Evolutionary conservation across 2,113 vertebrate genomes (phyloP), one percentile per base, ranked within the genome.

Genomic region (Bujurquina vittata): DNA sequence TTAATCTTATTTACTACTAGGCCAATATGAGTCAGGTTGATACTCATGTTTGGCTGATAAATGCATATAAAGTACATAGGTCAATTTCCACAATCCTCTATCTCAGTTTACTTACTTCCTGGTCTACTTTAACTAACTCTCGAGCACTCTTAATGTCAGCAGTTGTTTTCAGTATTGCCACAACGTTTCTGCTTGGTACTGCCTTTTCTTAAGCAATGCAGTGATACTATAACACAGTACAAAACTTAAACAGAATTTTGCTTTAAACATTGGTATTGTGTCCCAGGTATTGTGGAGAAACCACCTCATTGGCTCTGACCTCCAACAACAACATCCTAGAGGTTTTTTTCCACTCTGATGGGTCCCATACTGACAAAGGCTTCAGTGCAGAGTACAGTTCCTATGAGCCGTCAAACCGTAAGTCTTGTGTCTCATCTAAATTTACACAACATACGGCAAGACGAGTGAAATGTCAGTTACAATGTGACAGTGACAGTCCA

Each of bases 331-430:
- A 95, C 26, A 1, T n/a, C 22, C 4, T 96, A 2, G 77, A 78
- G 1, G 83, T 96, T 75, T 40, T 0, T 3, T 96, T 96, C 88
- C 94, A 95, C 85, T 96, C 96, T 0, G 96, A 96, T 12, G 80
- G 89, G 77, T 95, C 96, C 9, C 94, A 84, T 86, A 95, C 96
- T 0, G 96, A 96, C 84, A 96, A 96, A 91, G 96, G 96, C 81
- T 96, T 96, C 92, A 89, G 26, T 0, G 94, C 92, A 0, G 18
- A 83, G 22, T 96, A 95, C 89, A 94, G 12, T 1, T 92, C 93
- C 46, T 95, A 82, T 26, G 90, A 96, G 90, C 96, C 96, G 0
- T 0, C 12, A 46, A 85, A 96, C 88, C 96, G 96, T 96, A 92
- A 95, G n/a, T 40, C 69, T 46, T 3, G 6, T 81, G 49, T 83